phyloP scores from a whole-genome alignment of 2,888 invertebrate species.

The Mimachlamys varia region DNA sequence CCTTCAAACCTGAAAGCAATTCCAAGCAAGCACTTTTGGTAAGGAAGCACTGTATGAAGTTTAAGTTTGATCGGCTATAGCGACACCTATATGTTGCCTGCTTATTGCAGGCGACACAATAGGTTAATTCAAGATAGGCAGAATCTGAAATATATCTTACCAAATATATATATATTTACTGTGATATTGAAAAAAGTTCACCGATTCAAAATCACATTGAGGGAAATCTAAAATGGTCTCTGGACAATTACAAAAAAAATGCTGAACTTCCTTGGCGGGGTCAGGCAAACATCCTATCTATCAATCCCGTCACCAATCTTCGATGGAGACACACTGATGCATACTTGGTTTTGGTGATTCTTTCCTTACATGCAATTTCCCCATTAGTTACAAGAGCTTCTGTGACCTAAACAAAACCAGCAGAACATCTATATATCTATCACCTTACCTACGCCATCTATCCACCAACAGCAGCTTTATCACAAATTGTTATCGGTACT shows the following conservation, averaged over 20 bases:
- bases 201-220: not conserved
- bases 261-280: not conserved
- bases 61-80: too few species aligned
- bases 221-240: not conserved
- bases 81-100: too few species aligned
- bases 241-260: not conserved
- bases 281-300: not conserved
- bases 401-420: not conserved
- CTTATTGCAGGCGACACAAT: too few species aligned
- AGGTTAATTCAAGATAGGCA: too few species aligned
- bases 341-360: not conserved
- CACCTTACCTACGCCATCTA: not conserved
- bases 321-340: not conserved
- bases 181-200: not conserved
- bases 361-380: not conserved
- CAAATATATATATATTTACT: not conserved
- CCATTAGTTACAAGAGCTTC: conserved; percentile 17
- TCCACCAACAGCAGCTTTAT: not conserved
- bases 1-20: too few species aligned
- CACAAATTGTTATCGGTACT: not conserved
- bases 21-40: too few species aligned
- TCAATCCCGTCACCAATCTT: not conserved
- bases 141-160: not conserved
- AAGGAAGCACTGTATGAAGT: too few species aligned
- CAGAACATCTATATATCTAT: not conserved